Evolutionary conservation across 2,797 vertebrate genomes (phyloP).

Genomic region (Neosilurus hyrtlii): DNA sequence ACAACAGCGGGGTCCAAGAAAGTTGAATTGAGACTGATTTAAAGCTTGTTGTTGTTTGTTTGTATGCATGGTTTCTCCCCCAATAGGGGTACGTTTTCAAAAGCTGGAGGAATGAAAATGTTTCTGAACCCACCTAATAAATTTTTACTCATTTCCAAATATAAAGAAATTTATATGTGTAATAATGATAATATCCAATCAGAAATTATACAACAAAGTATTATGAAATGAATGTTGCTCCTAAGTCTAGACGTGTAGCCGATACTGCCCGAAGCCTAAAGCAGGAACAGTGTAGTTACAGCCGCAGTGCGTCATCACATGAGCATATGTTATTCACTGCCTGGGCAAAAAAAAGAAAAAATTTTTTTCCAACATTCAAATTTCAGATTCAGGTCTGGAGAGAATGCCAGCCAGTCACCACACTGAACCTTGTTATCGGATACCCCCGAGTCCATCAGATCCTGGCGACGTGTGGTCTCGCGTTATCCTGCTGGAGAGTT

Average conservation of each 20-base stretch:
- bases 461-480: too few species aligned
- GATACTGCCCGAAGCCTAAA: too few species aligned
- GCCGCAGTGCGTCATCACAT: too few species aligned
- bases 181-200: not conserved
- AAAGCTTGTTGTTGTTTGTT: not conserved
- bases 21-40: not conserved
- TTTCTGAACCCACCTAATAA: not conserved
- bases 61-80: not conserved
- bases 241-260: not conserved
- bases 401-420: too few species aligned
- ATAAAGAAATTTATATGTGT: not conserved
- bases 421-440: too few species aligned
- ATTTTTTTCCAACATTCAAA: too few species aligned
- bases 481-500: too few species aligned
- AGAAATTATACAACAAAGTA: not conserved
- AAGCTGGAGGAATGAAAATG: not conserved
- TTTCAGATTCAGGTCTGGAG: too few species aligned
- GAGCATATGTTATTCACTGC: too few species aligned
- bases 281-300: too few species aligned
- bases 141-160: not conserved
- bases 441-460: too few species aligned
- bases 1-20: not conserved
- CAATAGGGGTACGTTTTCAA: not conserved
- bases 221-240: not conserved
- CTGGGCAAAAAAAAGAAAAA: too few species aligned